Percentiles rank a stretch among this genome's conserved stretches.
Evolutionary conservation across 1,140 invertebrate genomes (phyloP).

Genomic region (Phthorimaea operculella): DNA sequence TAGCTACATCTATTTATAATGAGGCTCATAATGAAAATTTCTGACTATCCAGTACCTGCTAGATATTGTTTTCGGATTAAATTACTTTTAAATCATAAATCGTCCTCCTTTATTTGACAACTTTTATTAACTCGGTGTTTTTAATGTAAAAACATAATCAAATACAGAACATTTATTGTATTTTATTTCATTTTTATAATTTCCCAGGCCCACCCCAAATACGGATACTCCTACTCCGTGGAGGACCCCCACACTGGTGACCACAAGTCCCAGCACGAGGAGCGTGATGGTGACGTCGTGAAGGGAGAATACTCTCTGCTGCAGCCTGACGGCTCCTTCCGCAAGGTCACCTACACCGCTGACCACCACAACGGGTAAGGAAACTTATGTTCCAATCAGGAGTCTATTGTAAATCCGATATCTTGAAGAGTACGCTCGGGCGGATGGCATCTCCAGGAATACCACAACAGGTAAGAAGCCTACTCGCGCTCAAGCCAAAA

Average conservation of each 20-base stretch:
- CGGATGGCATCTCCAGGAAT: too few species aligned
- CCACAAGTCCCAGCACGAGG: constrained; percentile 64
- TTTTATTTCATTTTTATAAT: not conserved
- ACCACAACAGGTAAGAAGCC: too few species aligned
- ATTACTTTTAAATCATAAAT: too few species aligned
- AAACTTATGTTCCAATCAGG: not conserved
- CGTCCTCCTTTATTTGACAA: too few species aligned
- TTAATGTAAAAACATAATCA: too few species aligned
- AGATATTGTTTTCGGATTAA: not conserved
- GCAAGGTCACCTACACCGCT: constrained; percentile 57
- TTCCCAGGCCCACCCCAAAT: constrained; percentile 60
- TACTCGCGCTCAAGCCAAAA: too few species aligned
- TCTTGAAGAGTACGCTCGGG: too few species aligned
- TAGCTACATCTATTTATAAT: not conserved
- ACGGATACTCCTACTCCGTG: constrained; percentile 62
- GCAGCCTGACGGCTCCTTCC: constrained; percentile 56
- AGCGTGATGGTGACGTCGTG: constrained; percentile 61
- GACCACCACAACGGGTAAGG: constrained; percentile 57
- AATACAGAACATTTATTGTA: too few species aligned
- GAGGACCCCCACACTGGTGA: constrained; percentile 65
- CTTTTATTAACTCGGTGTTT: too few species aligned
- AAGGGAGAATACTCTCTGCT: constrained; percentile 62
- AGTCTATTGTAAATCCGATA: too few species aligned
- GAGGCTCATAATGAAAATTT: not conserved
- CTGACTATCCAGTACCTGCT: not conserved